A percentile compares a stretch with the other conserved stretches of the same genome.
Evolutionary conservation across 2,888 invertebrate species (phyloP).

Genomic region (Drosophila seclusa): DNA sequence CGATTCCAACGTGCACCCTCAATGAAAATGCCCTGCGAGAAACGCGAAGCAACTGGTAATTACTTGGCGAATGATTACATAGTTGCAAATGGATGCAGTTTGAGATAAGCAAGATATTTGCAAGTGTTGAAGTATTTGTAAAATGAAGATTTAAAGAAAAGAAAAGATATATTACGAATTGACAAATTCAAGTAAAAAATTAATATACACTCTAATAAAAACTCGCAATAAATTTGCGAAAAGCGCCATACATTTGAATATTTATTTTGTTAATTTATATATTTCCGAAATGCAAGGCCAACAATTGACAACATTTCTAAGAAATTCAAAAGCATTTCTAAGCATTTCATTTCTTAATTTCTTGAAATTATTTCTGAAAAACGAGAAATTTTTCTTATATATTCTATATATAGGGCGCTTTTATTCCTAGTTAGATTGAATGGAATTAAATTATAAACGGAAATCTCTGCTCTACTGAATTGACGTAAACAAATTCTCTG

Average conservation of each 20-base stretch:
- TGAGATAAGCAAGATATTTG: no score
- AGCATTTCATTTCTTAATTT: not conserved
- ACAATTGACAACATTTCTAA: not conserved
- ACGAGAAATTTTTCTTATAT: no score
- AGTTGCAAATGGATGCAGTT: no score
- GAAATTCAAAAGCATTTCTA: no score
- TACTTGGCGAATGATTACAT: not conserved
- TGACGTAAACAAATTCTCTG: not conserved
- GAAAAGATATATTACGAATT: no score
- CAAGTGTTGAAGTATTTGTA: no score
- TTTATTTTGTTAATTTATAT: not conserved
- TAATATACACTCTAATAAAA: not conserved
- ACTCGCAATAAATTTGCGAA: not conserved
- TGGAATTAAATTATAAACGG: not conserved
- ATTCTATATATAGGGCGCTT: not conserved
- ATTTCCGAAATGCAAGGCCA: not conserved
- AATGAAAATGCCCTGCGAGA: conserved; percentile 90
- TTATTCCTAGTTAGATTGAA: not conserved
- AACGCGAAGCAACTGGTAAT: not conserved
- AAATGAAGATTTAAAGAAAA: no score
- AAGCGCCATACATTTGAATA: no score
- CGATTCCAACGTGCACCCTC: conserved; percentile 96
- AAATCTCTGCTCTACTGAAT: not conserved
- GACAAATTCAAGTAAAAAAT: not conserved
- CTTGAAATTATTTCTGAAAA: not conserved